Conservation (phyloP, 92 coral and sea anemone genomes). For the Muricea muricata region DNA sequence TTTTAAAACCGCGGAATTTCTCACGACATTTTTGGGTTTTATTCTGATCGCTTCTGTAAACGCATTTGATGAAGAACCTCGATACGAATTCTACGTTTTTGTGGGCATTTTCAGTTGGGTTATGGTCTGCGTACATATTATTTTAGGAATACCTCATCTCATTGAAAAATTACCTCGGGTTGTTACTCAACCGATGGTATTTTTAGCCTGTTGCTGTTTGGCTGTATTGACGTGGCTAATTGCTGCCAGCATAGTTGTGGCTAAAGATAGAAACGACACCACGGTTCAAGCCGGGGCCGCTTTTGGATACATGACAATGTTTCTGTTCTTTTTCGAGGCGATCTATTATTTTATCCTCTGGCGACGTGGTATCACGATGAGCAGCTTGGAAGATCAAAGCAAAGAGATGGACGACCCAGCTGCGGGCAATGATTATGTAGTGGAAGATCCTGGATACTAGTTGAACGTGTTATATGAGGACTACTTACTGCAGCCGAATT, state of each 20-base stretch:
- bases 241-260: slow-evolving; percentile 70
- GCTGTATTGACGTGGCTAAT: slow-evolving; percentile 72
- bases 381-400: neutral
- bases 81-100: slow-evolving; percentile 82
- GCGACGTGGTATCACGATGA: slow-evolving; percentile 52
- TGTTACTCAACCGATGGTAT: slow-evolving; percentile 74
- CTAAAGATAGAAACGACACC: neutral
- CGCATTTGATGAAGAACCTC: slow-evolving; percentile 12
- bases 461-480: neutral
- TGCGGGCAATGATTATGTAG: neutral
- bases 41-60: slow-evolving; percentile 12
- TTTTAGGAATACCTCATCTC: slow-evolving; percentile 77
- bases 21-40: slow-evolving; percentile 32
- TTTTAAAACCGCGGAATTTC: slow-evolving; percentile 49
- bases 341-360: slow-evolving; percentile 63
- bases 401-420: slow-evolving; percentile 31
- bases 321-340: slow-evolving; percentile 73
- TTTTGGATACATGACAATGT: slow-evolving; percentile 79
- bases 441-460: slow-evolving; percentile 21
- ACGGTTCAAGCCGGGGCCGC: slow-evolving; percentile 67
- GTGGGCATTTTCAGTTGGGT: slow-evolving; percentile 84
- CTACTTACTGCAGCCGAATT: neutral
- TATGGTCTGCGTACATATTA: slow-evolving; percentile 82
- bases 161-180: slow-evolving; percentile 85
- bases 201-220: slow-evolving; percentile 59